Evolutionary conservation across 2,113 vertebrate species (phyloP).

Genomic region (Bos taurus): DNA sequence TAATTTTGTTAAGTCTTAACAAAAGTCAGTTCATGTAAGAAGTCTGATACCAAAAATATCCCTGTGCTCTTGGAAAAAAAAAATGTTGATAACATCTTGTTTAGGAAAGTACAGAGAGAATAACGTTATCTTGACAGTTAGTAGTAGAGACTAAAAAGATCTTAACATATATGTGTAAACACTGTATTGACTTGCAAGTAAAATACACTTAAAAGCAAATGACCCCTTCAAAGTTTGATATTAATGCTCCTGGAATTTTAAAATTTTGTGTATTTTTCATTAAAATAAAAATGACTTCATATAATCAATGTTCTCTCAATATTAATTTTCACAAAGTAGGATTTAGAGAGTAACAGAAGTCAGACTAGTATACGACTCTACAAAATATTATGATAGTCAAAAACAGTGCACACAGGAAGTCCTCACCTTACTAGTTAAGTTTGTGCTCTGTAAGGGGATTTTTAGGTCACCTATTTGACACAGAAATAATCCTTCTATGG

Average conservation of each 20-base stretch:
- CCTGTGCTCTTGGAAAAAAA: background rate
- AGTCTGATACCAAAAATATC: background rate
- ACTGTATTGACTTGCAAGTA: background rate
- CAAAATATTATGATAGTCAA: background rate
- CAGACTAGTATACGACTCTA: background rate
- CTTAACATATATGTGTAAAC: background rate
- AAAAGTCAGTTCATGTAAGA: background rate
- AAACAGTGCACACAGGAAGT: background rate
- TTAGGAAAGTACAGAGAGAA: background rate
- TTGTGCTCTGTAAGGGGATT: background rate
- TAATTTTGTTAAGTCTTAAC: background rate
- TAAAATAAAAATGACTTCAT: background rate
- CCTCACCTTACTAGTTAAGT: background rate
- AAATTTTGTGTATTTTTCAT: background rate
- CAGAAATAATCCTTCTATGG: background rate
- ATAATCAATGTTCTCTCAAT: background rate
- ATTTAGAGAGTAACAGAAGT: background rate
- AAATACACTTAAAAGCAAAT: background rate
- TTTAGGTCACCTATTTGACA: background rate
- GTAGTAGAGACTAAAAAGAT: background rate
- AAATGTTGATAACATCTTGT: background rate
- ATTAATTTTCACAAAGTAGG: background rate
- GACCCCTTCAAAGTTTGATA: background rate
- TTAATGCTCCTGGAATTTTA: background rate
- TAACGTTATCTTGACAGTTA: background rate